Evolutionary conservation across 2,797 vertebrate genomes (phyloP).

Genomic region (Pteronotus mesoamericanus): DNA sequence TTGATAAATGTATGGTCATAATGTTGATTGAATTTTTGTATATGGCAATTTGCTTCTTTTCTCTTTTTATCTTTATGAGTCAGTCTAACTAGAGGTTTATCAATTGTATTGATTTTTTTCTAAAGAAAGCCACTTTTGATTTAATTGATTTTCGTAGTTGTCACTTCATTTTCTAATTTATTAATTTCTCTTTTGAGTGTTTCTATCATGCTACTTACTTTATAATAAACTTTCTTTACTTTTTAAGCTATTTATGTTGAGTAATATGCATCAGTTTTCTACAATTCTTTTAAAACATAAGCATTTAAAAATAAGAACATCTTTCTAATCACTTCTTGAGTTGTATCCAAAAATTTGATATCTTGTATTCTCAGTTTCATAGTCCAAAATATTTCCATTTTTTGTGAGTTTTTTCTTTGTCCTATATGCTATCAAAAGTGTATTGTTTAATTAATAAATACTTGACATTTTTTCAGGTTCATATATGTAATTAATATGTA

Average conservation of each 20-base stretch:
- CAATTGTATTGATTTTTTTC: not conserved
- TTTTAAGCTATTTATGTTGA: not conserved
- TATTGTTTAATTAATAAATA: not conserved
- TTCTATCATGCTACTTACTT: not conserved
- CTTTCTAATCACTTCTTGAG: not conserved
- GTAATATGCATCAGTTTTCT: not conserved
- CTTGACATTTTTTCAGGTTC: not conserved
- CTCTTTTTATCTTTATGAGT: not conserved
- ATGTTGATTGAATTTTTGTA: not conserved
- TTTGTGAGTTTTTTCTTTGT: not conserved
- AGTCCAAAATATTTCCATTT: not conserved
- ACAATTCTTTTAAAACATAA: not conserved
- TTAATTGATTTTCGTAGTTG: not conserved
- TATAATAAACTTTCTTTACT: not conserved
- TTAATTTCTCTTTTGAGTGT: not conserved
- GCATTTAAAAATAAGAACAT: not conserved
- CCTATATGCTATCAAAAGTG: not conserved
- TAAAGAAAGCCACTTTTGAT: not conserved
- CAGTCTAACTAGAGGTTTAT: not conserved
- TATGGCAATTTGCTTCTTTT: not conserved
- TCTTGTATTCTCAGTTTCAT: not conserved
- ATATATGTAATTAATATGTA: not conserved
- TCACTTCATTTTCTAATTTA: not conserved
- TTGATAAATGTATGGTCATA: not conserved
- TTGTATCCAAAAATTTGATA: not conserved